Conservation (phyloP, 2,113 vertebrate species). For the Prionailurus viverrinus region DNA sequence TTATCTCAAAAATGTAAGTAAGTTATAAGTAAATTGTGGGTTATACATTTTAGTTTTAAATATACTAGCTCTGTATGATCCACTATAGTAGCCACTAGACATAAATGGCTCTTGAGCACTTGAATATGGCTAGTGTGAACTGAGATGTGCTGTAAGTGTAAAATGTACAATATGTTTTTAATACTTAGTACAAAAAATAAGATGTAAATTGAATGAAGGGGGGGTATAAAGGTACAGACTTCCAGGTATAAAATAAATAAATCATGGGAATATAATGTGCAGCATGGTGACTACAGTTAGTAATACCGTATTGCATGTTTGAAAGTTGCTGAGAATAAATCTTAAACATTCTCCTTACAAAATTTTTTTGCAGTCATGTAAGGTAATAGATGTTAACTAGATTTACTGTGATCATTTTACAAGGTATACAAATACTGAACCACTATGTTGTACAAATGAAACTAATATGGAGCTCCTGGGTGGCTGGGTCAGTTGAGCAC, state of each 20-base stretch:
- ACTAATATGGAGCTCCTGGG: background rate
- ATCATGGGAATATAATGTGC: background rate
- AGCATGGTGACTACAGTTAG: background rate
- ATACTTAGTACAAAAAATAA: background rate
- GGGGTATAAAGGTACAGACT: background rate
- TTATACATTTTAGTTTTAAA: slow-evolving; percentile 49
- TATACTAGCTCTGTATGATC: background rate
- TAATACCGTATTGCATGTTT: background rate
- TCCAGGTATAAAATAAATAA: background rate
- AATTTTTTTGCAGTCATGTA: background rate
- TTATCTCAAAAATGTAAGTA: background rate
- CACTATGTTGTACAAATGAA: background rate
- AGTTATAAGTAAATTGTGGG: background rate
- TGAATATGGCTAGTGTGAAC: background rate
- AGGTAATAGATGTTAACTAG: background rate
- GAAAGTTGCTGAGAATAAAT: background rate
- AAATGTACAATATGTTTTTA: slow-evolving; percentile 2
- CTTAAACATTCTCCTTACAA: background rate
- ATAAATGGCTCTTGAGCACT: background rate
- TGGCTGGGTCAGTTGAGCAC: too few species aligned
- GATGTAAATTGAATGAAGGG: background rate
- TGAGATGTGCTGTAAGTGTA: background rate
- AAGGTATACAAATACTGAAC: background rate
- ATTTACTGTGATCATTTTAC: background rate
- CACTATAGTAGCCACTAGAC: background rate